These are phyloP conservation scores for Danaus plexippus DNA, from an alignment of 1,140 invertebrate species.

Conservation along the genomic window DNA sequence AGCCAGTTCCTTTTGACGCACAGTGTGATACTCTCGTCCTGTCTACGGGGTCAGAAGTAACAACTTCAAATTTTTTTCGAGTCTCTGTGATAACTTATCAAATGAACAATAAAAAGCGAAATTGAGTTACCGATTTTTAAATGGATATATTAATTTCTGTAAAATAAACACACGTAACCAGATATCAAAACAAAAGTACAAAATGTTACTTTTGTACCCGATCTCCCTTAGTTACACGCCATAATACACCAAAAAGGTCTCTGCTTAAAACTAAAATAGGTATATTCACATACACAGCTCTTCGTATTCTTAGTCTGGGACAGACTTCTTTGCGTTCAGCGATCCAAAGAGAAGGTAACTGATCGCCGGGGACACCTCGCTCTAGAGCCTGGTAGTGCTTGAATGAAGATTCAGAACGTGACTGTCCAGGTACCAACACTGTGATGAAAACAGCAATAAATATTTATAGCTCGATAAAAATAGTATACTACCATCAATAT, in stretches of 20 bases:
- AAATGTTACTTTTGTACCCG: constrained; percentile 24
- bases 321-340: constrained; percentile 47
- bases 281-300: constrained; percentile 52
- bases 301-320: constrained; percentile 42
- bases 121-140: constrained; percentile 12
- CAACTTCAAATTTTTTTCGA: constrained; percentile 9
- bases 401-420: constrained; percentile 43
- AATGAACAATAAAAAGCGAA: constrained; percentile 13
- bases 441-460: not conserved
- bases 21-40: constrained; percentile 23
- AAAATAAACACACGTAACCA: constrained; percentile 17
- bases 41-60: constrained; percentile 18
- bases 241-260: no score
- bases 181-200: constrained; percentile 22
- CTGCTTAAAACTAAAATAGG: constrained; percentile 10
- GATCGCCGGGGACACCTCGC: constrained; percentile 33
- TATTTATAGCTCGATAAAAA: no score
- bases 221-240: no score
- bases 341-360: constrained; percentile 35
- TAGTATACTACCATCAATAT: no score
- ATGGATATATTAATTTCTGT: constrained; percentile 18
- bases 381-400: constrained; percentile 40
- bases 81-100: constrained; percentile 18
- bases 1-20: constrained; percentile 22
- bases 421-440: constrained; percentile 48